Base-by-base conservation (phyloP, 2,113 vertebrate species). In the Hyla sarda region DNA sequence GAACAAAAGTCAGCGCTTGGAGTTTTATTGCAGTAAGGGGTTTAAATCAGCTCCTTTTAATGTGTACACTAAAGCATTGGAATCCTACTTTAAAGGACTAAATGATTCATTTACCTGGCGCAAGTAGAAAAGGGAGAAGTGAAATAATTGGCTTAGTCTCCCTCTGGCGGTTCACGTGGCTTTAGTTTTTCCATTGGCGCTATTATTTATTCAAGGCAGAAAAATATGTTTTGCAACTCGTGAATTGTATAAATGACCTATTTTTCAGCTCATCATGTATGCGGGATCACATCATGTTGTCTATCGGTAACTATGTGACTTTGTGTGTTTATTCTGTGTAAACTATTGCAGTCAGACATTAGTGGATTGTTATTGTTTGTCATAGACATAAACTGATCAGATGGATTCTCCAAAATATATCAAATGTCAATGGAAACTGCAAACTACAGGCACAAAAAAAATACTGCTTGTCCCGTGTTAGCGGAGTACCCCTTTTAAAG, bases 61-160 rank as follows among this genome's bases (percentile, higher is more conserved):
- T 30, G 72, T 5, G 21, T 67, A 77, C 16, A 48, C 21, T 54
- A 16, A 73, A 69, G 28, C 30, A 21, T 28, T 52, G 75, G 47
- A 69, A 79, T 56, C 45, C 19, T 48, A 50, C 58, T 67, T 69
- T 50, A 54, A 84, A 78, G 45, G 28, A 50, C 47, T 21, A 9
- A 37, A 32, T 85, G 84, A 85, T 85, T 79, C 60, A 79, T 85
- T 65, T 54, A 79, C 30, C 60, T 85, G 84, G 75, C 84, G 54
- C 48, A 47, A 16, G 50, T 52, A 13, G 30, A 34, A 10, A 12
- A 78, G 82, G 54, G 34, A 84, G 32, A 85, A 56, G 84, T 85
- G 84, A 69, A 71, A 85, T 71, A 79, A 69, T 78, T 85, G 84
- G 84, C 75, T 41, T 21, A 4, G 32, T 28, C 0, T 79, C 75